Conservation (phyloP, 1,140 invertebrate genomes). For the Brachionus asplanchnoidis region DNA sequence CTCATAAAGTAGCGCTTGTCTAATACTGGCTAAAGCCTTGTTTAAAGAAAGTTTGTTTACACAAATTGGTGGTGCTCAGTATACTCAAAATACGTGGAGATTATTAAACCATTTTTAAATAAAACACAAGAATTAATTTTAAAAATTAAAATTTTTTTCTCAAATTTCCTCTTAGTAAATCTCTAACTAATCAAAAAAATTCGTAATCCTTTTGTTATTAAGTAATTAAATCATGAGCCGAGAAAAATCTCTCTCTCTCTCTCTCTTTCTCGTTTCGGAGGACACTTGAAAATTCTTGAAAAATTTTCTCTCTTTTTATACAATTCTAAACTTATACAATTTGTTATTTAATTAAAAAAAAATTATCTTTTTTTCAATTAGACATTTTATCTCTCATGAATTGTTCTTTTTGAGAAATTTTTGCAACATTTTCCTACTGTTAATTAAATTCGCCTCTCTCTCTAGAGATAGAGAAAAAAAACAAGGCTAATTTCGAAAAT, state of each 20-base stretch:
- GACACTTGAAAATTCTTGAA: neutral
- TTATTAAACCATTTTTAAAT: neutral
- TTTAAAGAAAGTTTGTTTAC: neutral
- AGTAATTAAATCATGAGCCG: neutral
- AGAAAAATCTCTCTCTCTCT: neutral
- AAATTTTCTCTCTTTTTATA: neutral
- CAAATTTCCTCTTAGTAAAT: neutral
- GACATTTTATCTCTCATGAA: slow-evolving; percentile 17
- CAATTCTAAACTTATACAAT: neutral
- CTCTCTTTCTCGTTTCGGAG: neutral
- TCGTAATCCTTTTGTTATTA: neutral
- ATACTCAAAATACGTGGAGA: neutral
- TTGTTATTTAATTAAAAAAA: slow-evolving; percentile 16
- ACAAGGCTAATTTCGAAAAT: neutral
- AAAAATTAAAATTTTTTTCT: neutral
- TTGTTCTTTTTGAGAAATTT: neutral
- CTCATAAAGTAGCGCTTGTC: neutral
- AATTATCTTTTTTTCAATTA: neutral
- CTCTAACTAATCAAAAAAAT: neutral
- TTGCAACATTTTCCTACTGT: neutral
- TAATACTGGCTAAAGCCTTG: neutral
- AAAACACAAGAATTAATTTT: neutral
- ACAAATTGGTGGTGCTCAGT: neutral
- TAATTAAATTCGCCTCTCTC: neutral
- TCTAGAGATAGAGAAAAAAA: neutral